Conservation (phyloP, 2,113 vertebrate genomes). For the Zapornia atra region DNA sequence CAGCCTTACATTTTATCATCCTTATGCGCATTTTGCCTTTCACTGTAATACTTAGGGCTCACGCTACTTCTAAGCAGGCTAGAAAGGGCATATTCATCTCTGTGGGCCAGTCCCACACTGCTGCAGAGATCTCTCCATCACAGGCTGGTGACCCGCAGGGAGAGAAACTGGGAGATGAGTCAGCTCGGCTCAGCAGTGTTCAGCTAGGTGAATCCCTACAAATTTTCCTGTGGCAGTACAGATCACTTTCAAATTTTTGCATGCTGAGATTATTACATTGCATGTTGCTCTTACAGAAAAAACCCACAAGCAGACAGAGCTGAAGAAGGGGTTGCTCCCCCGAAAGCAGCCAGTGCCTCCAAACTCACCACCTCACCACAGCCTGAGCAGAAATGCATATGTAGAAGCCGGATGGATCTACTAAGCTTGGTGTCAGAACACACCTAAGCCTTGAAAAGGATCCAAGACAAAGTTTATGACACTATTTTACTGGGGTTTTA, state of each 20-base stretch:
- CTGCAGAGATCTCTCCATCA: background rate
- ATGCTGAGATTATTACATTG: background rate
- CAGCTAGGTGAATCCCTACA: background rate
- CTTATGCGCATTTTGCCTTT: background rate
- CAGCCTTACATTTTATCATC: background rate
- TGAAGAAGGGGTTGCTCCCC: background rate
- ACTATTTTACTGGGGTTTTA: background rate
- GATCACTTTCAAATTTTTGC: background rate
- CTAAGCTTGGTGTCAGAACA: background rate
- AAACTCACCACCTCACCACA: background rate
- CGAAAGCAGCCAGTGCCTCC: background rate
- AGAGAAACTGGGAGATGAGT: fast-evolving
- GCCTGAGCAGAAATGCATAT: background rate
- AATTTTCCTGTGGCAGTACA: background rate
- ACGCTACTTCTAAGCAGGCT: background rate
- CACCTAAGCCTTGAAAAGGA: background rate
- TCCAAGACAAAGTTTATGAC: background rate
- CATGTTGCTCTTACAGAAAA: background rate
- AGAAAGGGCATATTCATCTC: background rate
- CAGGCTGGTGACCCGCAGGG: too few relatives aligned
- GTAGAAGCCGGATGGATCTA: background rate
- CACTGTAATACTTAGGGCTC: background rate
- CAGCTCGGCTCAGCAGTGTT: fast-evolving
- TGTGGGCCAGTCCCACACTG: background rate
- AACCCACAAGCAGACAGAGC: background rate